phyloP scores from a whole-genome alignment of 2,888 invertebrate genomes.

The Gastracanthus pulcherrimus region DNA sequence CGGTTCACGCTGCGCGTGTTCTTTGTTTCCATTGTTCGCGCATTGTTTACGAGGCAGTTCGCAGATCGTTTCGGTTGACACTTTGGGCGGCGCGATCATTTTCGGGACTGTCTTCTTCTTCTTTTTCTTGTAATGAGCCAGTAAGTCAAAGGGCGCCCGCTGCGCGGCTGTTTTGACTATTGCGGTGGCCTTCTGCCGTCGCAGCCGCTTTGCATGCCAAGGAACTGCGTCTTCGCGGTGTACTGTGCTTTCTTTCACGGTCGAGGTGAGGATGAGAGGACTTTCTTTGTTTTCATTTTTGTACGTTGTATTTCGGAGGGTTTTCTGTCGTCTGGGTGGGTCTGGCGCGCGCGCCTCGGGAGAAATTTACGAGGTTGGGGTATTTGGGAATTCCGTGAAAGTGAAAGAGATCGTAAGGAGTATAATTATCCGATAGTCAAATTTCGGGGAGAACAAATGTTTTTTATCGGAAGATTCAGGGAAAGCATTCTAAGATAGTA shows the following conservation, averaged over 20 bases:
- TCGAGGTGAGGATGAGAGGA: constrained; percentile 8
- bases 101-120: not conserved
- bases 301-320: not conserved
- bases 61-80: constrained; percentile 39
- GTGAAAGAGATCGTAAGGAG: constrained; percentile 32
- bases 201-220: constrained; percentile 38
- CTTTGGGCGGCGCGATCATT: no score
- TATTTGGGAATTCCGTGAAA: not conserved
- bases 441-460: constrained; percentile 1
- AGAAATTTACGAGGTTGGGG: constrained; percentile 41
- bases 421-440: constrained; percentile 37
- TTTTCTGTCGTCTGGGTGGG: constrained; percentile 3
- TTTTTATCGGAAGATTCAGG: not conserved
- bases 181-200: constrained; percentile 9
- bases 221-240: no score
- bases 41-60: constrained; percentile 35
- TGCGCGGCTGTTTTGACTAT: constrained; percentile 26
- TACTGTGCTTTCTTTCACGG: not conserved
- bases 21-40: not conserved
- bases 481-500: not conserved
- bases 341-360: not conserved
- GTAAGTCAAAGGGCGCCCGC: constrained; percentile 24
- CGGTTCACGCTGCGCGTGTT: not conserved
- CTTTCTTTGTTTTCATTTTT: constrained; percentile 25
- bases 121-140: constrained; percentile 43